Evolutionary conservation across 2,113 vertebrate genomes (phyloP).

Genomic region (Rhineura floridana): DNA sequence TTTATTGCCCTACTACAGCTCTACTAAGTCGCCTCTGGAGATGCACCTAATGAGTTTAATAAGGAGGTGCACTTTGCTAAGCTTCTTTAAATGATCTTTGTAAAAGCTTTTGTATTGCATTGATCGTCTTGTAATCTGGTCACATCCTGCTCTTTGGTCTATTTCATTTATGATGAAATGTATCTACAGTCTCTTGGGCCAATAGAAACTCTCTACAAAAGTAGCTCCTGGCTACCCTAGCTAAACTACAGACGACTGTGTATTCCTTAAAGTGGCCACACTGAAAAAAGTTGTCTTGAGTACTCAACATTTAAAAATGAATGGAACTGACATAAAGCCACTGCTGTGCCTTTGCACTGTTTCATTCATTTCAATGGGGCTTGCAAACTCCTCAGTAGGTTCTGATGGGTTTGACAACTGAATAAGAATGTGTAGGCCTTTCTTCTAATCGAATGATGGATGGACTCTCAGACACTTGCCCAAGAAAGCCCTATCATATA

Average conservation of each 20-base stretch:
- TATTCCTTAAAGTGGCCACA: neutral
- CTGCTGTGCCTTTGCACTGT: neutral
- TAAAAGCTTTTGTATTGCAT: slow-evolving; percentile 29
- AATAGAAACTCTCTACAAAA: neutral
- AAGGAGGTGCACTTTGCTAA: slow-evolving; percentile 25
- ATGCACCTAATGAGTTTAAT: slow-evolving; percentile 26
- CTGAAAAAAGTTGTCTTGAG: neutral
- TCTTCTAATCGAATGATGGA: neutral
- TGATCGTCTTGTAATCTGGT: slow-evolving; percentile 29
- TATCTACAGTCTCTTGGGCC: neutral
- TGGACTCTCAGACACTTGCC: neutral
- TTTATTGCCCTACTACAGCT: slow-evolving; percentile 52
- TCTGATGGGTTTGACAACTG: neutral
- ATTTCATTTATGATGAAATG: slow-evolving; percentile 4
- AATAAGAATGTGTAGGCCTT: neutral
- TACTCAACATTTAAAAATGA: neutral
- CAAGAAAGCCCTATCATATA: neutral
- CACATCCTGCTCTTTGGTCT: neutral
- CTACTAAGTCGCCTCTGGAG: slow-evolving; percentile 48
- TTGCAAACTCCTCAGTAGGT: neutral
- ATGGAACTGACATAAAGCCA: neutral
- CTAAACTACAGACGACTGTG: neutral
- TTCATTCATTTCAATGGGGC: neutral
- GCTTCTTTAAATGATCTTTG: neutral
- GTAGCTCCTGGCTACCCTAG: neutral